Evolutionary conservation across 2,113 vertebrate genomes (phyloP), one percentile per base, ranked within the genome.

Genomic region (Clarias gariepinus): DNA sequence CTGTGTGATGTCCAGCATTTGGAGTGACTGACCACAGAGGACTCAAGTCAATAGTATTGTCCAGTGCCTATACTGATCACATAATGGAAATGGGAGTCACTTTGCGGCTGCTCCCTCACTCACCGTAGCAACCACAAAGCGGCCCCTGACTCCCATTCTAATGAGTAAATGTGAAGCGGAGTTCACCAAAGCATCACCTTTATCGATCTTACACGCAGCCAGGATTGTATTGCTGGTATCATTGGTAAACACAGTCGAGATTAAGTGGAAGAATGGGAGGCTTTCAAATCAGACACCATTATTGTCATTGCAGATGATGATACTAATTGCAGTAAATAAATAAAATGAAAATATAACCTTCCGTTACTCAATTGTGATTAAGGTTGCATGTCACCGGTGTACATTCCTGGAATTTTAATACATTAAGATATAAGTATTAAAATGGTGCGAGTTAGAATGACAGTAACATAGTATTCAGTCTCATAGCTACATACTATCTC

Each of bases 321-420:
- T 64, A 83, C 53, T 86, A 84, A 89, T 86, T 89, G 84, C 82
- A 36, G 82, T 87, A 87, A 89, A 85, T 80, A 61, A 61, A 61
- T 33, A 36, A 41, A 81, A 61, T 23, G 6, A 33, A 60, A 80
- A 25, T 41, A 60, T 81, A 61, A 81, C 57, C 1, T 25, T 23
- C 33, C 74, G 23, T 68, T 69, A 33, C 36, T 36, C 69, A 86
- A 84, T 81, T 81, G 36, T 60, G 77, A 86, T 87, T 74, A 81
- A 52, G 73, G 55, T 33, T 86, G 85, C 81, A 81, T 89, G 82
- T 58, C 68, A 85, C 52, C 60, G 57, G 64, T 52, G 55, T 58
- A 81, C 61, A 19, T 84, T 69, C 33, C 85, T 76, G 55, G 60
- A 66, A 81, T 81, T 89, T 74, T 66, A 82, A 89, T 81, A 83